Base-by-base conservation (phyloP, 2,113 vertebrate genomes). In the Carassius gibelio region DNA sequence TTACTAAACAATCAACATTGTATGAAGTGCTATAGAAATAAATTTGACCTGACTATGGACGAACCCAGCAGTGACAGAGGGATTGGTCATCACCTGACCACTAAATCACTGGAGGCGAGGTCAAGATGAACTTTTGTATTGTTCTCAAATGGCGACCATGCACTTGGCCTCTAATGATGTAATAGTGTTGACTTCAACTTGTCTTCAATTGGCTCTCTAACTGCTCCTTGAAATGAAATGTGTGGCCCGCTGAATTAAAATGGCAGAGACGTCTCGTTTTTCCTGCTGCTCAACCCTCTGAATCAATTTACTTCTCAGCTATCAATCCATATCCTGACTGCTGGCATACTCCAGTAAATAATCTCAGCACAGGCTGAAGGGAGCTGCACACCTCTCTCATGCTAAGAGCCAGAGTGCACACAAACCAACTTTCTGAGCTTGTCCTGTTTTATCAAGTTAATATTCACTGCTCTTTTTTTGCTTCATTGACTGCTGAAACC, bases 301-400 rank as follows among this genome's bases (percentile, higher is more conserved):
- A 93, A 94, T 94, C 94, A 94, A 95, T 95, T 92, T 89, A 86
- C 90, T 90, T 94, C 94, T 95, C 94, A 88, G 62, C 94, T 95
- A 93, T 94, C 94, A 95, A 95, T 95, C 94, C 90, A 95, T 95
- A 94, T 91, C 91, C 91, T 84, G 89, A 89, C 82, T 69, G 45
- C 81, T 83, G 62, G 55, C 88, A 89, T 90, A 90, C 88, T 89
- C 89, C 93, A 90, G 93, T 93, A 91, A 94, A 94, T 93, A 94
- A 94, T 92, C 91, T 89, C 76, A 86, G 90, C 90, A 84, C 85
- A 3, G 48, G 76, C 90, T 87, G 75, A 88, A 92, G 89, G 92
- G 92, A 90, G 93, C 93, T 21, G 36, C 36, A 42, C 69, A 72
- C 10, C 30, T 11, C 68, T 36, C 69, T 72, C 69, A 48, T 48